Evolutionary conservation across 2,797 vertebrate species (phyloP).

Genomic region (Channa striata): DNA sequence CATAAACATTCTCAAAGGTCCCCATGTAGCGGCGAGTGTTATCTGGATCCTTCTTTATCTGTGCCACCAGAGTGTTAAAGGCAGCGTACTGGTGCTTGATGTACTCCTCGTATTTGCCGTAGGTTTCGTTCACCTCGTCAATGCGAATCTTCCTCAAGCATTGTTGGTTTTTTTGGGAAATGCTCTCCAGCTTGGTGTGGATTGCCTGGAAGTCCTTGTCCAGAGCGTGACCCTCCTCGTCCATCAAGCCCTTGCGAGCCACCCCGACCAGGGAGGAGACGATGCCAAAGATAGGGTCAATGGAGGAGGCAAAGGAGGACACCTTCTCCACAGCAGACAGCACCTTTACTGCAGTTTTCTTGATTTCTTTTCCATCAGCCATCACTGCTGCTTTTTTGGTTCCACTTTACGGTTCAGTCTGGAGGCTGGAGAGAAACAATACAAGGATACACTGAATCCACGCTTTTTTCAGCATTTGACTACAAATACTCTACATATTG

Average conservation of each 20-base stretch:
- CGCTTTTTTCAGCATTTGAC: neutral
- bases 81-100: conserved; percentile 85
- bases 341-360: conserved; percentile 74
- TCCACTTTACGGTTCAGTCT: conserved; percentile 12
- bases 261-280: conserved; percentile 83
- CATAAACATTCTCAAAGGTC: conserved; percentile 76
- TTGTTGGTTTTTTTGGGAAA: conserved; percentile 82
- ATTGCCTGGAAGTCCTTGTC: conserved; percentile 80
- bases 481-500: neutral
- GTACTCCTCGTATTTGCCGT: conserved; percentile 82
- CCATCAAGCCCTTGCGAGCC: conserved; percentile 78
- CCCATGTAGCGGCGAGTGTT: conserved; percentile 62
- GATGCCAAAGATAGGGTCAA: conserved; percentile 85
- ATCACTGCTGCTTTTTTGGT: conserved; percentile 64
- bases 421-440: conserved; percentile 22
- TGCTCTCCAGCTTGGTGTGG: conserved; percentile 78
- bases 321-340: conserved; percentile 82
- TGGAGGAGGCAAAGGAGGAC: conserved; percentile 83
- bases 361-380: conserved; percentile 78
- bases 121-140: conserved; percentile 83
- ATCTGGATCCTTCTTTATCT: conserved; percentile 76
- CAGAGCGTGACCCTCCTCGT: conserved; percentile 70
- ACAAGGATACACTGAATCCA: neutral
- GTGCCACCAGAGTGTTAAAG: conserved; percentile 80
- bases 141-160: conserved; percentile 80